Percentiles rank a stretch among this genome's conserved stretches.
phyloP scores from a whole-genome alignment of 2,888 invertebrate species.

The Phengaris alcon region DNA sequence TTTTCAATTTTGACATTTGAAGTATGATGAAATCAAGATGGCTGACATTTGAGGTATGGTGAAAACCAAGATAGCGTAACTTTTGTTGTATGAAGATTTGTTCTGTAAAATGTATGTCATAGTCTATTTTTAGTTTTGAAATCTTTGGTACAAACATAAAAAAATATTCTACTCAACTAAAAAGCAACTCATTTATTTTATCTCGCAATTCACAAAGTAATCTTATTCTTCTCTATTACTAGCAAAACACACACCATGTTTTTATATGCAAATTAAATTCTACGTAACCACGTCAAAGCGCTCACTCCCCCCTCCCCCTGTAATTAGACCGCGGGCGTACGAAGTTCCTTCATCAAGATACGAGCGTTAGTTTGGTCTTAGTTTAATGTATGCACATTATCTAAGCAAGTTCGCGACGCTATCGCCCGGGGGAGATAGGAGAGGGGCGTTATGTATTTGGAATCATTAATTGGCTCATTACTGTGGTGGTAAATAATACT shows the following conservation, averaged over 20 bases:
- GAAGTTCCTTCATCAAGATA: slow-evolving; percentile 76
- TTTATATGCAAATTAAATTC: slow-evolving; percentile 47
- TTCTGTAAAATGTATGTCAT: too few relatives aligned
- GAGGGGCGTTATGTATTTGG: slow-evolving; percentile 50
- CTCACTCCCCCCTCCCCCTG: slow-evolving; percentile 48
- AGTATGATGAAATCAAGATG: too few relatives aligned
- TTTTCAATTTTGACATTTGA: too few relatives aligned
- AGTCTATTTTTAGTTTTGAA: too few relatives aligned
- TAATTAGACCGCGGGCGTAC: slow-evolving; percentile 70
- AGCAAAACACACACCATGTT: slow-evolving; percentile 34
- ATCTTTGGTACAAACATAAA: background rate
- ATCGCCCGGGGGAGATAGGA: slow-evolving; percentile 39
- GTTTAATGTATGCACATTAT: slow-evolving; percentile 80
- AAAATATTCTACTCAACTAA: background rate
- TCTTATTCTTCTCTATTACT: slow-evolving; percentile 13
- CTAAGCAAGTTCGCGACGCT: slow-evolving; percentile 68
- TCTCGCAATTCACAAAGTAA: background rate
- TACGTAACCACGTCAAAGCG: slow-evolving; percentile 44
- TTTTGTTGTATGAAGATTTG: too few relatives aligned
- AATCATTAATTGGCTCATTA: slow-evolving; percentile 39
- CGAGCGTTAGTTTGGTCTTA: slow-evolving; percentile 73
- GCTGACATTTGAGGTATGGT: too few relatives aligned
- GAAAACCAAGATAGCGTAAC: too few relatives aligned
- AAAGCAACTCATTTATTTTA: background rate
- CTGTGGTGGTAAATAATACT: slow-evolving; percentile 18